Percentiles rank a stretch among this genome's conserved stretches.
phyloP scores from a whole-genome alignment of 2,113 vertebrate species.

The Benitochromis conjunctus region DNA sequence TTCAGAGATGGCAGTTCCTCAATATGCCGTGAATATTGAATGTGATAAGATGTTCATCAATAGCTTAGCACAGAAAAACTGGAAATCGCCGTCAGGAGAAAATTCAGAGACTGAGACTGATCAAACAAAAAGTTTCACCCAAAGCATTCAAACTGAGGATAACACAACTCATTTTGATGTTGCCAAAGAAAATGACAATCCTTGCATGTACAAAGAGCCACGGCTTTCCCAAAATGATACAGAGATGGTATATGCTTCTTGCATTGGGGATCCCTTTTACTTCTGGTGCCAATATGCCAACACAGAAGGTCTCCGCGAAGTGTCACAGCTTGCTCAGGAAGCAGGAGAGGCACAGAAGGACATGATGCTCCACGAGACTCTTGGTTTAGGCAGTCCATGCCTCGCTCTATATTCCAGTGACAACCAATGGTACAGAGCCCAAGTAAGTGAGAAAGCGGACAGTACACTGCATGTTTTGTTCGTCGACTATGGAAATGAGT shows the following conservation, averaged over 20 bases:
- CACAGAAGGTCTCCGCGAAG: slow-evolving; percentile 48
- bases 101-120: neutral
- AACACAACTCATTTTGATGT: neutral
- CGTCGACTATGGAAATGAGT: slow-evolving; percentile 83
- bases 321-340: slow-evolving; percentile 70
- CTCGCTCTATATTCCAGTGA: slow-evolving; percentile 77
- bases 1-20: slow-evolving; percentile 44
- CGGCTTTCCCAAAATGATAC: slow-evolving; percentile 33
- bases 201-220: slow-evolving; percentile 46
- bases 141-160: neutral
- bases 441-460: slow-evolving; percentile 51
- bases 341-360: slow-evolving; percentile 41
- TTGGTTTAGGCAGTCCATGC: slow-evolving; percentile 72
- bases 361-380: neutral
- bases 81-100: slow-evolving; percentile 30
- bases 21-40: slow-evolving; percentile 73
- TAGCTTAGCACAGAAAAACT: slow-evolving; percentile 74
- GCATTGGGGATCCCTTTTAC: slow-evolving; percentile 73
- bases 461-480: slow-evolving; percentile 62
- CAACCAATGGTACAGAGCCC: slow-evolving; percentile 78
- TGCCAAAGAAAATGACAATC: neutral
- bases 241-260: slow-evolving; percentile 60
- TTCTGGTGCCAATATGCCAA: slow-evolving; percentile 84
- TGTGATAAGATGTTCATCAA: slow-evolving; percentile 67
- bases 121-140: neutral